A percentile compares a stretch with the other conserved stretches of the same genome.
phyloP scores from a whole-genome alignment of 2,888 invertebrate species.

The Iselma pallidipennis region DNA sequence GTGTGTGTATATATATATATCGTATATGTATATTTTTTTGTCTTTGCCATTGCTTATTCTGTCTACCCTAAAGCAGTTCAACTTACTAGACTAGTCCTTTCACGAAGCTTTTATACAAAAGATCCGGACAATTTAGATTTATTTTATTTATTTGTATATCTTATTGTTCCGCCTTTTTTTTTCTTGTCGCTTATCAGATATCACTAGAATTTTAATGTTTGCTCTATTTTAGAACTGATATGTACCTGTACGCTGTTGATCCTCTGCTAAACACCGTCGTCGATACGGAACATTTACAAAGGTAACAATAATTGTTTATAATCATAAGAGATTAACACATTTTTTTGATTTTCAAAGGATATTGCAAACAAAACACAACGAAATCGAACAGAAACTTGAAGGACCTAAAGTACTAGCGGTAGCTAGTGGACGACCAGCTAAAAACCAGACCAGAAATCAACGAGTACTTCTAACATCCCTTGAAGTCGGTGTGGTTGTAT shows the following conservation, averaged over 20 bases:
- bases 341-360: conserved; percentile 60
- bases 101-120: background rate
- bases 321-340: conserved; percentile 5
- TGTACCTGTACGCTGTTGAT: conserved; percentile 85
- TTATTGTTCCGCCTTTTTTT: background rate
- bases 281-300: conserved; percentile 77
- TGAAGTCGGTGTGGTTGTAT: conserved; percentile 78
- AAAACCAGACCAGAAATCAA: conserved; percentile 52
- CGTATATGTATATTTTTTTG: no score
- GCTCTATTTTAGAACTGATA: conserved; percentile 70
- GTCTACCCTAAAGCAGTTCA: background rate
- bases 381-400: conserved; percentile 67
- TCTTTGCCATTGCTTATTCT: no score
- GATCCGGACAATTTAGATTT: background rate
- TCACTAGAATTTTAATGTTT: background rate
- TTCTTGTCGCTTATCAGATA: background rate
- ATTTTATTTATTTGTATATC: conserved; percentile 2
- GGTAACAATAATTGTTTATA: conserved; percentile 58
- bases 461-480: conserved; percentile 65
- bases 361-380: conserved; percentile 63
- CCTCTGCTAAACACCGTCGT: conserved; percentile 79
- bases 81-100: background rate
- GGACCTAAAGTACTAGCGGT: conserved; percentile 69
- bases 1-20: no score
- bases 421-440: conserved; percentile 54